Evolutionary conservation across 2,113 vertebrate genomes (phyloP).

Genomic region (Pandion haliaetus): DNA sequence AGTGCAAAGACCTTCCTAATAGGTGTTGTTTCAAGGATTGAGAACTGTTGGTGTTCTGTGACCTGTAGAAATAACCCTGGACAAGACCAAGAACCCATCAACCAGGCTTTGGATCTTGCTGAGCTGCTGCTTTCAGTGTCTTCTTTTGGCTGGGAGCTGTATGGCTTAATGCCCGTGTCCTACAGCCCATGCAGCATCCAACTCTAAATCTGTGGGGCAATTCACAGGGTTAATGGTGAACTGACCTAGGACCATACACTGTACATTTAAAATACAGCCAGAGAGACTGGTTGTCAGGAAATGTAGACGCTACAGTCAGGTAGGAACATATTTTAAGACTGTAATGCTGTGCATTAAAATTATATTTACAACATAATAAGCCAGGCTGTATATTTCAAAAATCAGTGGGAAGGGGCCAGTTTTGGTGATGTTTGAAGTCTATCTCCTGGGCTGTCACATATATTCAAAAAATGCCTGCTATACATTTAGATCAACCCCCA

Average conservation of each 20-base stretch:
- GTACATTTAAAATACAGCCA: neutral
- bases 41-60: neutral
- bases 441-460: constrained; percentile 57
- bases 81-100: neutral
- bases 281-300: neutral
- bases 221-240: neutral
- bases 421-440: constrained; percentile 56
- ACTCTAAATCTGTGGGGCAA: neutral
- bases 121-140: neutral
- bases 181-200: neutral
- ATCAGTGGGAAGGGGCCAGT: constrained; percentile 34
- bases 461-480: constrained; percentile 61
- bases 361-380: constrained; percentile 31
- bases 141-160: neutral
- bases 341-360: neutral
- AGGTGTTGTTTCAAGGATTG: neutral
- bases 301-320: neutral
- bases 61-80: neutral
- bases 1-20: neutral
- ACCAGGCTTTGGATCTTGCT: neutral
- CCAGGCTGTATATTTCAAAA: constrained; percentile 36
- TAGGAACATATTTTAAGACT: constrained; percentile 16
- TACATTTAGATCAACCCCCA: constrained; percentile 63
- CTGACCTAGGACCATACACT: neutral
- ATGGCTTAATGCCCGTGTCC: neutral